Percentiles rank a stretch among this genome's conserved stretches.
Conservation (phyloP, 2,797 vertebrate species). For the Hydrophis major region DNA sequence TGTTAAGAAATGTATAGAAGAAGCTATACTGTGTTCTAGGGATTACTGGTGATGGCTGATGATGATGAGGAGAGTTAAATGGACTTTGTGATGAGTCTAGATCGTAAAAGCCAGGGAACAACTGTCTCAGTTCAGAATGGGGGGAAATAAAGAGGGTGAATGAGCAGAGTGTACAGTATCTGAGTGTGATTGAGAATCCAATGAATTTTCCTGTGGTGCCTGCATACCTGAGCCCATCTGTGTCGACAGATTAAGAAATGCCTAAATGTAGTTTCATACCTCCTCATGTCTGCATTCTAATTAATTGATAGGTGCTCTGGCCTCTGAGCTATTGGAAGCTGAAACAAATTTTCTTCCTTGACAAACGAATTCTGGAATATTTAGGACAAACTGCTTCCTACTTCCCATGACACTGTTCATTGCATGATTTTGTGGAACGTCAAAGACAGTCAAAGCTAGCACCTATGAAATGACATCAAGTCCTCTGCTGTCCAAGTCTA, state of each 20-base stretch:
- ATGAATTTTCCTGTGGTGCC: not conserved
- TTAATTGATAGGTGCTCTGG: not conserved
- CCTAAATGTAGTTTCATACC: not conserved
- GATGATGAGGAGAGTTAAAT: not conserved
- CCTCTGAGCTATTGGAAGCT: not conserved
- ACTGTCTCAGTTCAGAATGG: not conserved
- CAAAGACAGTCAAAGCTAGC: not conserved
- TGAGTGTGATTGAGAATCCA: not conserved
- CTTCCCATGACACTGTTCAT: not conserved
- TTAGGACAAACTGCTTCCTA: not conserved
- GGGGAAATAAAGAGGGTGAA: not conserved
- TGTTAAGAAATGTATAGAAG: not conserved
- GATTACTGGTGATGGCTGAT: not conserved
- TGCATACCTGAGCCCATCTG: not conserved
- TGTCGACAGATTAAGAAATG: not conserved
- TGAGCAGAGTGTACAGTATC: not conserved
- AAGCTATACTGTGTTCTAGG: not conserved
- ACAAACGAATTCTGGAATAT: not conserved
- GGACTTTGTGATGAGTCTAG: not conserved
- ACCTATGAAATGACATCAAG: not conserved
- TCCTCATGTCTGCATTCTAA: not conserved
- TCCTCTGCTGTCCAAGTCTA: not conserved
- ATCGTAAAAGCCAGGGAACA: not conserved
- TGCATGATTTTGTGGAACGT: not conserved
- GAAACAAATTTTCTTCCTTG: not conserved